Evolutionary conservation across 2,797 vertebrate genomes (phyloP).

Genomic region (Meda fulgida): DNA sequence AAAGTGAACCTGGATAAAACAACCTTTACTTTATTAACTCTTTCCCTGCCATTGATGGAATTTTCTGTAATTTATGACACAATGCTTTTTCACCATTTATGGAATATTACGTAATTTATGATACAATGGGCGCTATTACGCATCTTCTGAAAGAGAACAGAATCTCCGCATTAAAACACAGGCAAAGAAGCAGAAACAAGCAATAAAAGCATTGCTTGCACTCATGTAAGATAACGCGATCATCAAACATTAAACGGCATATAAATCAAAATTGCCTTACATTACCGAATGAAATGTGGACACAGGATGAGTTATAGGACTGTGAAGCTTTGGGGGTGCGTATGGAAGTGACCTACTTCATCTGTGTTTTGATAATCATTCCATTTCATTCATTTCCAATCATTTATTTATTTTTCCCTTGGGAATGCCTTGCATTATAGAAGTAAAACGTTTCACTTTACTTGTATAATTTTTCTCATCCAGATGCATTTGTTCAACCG

Average conservation of each 20-base stretch:
- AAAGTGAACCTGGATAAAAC: background rate
- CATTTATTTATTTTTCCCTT: background rate
- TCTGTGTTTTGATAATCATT: background rate
- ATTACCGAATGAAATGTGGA: background rate
- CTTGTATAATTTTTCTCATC: background rate
- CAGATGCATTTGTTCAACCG: conserved; percentile 12
- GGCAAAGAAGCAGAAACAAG: background rate
- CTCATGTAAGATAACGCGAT: background rate
- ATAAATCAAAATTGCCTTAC: background rate
- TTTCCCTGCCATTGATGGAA: background rate
- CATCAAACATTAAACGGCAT: background rate
- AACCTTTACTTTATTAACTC: background rate
- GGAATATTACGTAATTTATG: too few species aligned
- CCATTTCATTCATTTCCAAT: background rate
- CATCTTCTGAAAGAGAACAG: background rate
- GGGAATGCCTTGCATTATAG: background rate
- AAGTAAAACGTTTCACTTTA: background rate
- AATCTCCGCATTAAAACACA: background rate
- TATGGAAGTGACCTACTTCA: background rate
- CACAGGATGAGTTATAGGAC: background rate
- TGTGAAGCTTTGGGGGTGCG: background rate
- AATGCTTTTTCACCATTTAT: too few species aligned
- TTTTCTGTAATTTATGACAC: too few species aligned
- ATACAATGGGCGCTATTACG: background rate
- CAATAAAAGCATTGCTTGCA: too few species aligned